Percentiles rank a stretch among this genome's conserved stretches.
Conservation (phyloP, 2,797 vertebrate species). For the Gadopsis marmoratus region DNA sequence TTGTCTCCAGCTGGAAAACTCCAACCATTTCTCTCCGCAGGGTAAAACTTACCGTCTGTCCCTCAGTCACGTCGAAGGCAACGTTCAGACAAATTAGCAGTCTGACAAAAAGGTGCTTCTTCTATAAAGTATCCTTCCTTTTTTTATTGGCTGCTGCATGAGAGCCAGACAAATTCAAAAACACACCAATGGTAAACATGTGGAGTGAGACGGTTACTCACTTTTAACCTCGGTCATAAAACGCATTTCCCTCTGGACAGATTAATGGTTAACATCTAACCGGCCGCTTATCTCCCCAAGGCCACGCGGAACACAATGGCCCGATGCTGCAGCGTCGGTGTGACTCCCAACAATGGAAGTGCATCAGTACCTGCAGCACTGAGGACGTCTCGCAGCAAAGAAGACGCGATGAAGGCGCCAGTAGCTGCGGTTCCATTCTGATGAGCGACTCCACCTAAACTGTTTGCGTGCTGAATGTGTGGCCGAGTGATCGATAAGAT, state of each 20-base stretch:
- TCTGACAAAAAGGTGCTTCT: neutral
- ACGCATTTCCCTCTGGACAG: neutral
- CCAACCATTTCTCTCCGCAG: neutral
- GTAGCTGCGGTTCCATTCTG: too few relatives aligned
- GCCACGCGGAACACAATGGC: conserved; percentile 10
- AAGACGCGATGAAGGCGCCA: neutral
- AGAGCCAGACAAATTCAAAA: conserved; percentile 41
- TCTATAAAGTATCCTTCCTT: too few relatives aligned
- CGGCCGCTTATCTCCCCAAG: conserved; percentile 33
- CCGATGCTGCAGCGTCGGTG: neutral
- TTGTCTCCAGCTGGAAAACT: conserved; percentile 6
- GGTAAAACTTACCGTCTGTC: neutral
- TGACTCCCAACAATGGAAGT: neutral
- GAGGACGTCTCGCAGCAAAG: neutral
- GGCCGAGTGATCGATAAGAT: too few relatives aligned
- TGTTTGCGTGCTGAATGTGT: too few relatives aligned
- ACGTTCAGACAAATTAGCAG: conserved; percentile 18
- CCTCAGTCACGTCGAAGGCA: neutral
- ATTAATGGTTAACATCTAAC: conserved; percentile 67
- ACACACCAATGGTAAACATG: neutral
- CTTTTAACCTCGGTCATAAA: conserved; percentile 45
- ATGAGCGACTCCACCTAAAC: too few relatives aligned
- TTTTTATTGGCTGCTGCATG: too few relatives aligned
- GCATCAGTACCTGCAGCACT: neutral
- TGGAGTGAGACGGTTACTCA: neutral